A percentile compares a stretch with the other conserved stretches of the same genome.
Conservation (phyloP, 2,113 vertebrate species). For the Nanorana parkeri region DNA sequence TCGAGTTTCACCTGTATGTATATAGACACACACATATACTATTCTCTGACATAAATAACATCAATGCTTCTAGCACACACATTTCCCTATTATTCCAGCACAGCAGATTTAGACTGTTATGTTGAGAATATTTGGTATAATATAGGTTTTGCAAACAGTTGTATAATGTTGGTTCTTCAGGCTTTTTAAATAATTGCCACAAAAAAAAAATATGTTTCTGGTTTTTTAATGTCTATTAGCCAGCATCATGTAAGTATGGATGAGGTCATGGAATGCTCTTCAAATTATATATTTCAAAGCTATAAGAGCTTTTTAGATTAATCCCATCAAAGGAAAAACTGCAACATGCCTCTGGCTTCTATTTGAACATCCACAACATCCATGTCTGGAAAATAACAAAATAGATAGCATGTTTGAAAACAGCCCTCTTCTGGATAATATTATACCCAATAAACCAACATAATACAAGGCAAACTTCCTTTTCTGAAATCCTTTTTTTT, state of each 20-base stretch:
- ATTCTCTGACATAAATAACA: no score
- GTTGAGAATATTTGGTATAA: background rate
- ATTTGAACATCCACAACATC: slow-evolving; percentile 3
- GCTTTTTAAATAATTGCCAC: background rate
- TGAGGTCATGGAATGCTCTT: slow-evolving; percentile 17
- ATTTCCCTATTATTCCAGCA: no score
- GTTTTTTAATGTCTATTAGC: slow-evolving; percentile 1
- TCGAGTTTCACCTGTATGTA: no score
- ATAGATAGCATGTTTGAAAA: slow-evolving; percentile 12
- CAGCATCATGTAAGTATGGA: background rate
- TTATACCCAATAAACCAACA: background rate
- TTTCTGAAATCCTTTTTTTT: background rate
- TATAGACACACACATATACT: no score
- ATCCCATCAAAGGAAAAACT: slow-evolving; percentile 8
- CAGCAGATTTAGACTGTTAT: no score
- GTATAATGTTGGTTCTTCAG: background rate
- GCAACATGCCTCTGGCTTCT: background rate
- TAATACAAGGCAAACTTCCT: background rate
- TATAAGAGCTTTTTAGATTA: slow-evolving; percentile 14
- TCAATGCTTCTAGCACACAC: no score
- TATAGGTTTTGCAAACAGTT: background rate
- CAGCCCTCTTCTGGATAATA: background rate
- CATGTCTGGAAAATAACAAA: background rate
- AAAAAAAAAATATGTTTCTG: slow-evolving; percentile 18
- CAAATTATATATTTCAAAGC: slow-evolving; percentile 6